Conservation (phyloP, 1,140 invertebrate genomes). For the Ceratoteleas bidentatus region DNA sequence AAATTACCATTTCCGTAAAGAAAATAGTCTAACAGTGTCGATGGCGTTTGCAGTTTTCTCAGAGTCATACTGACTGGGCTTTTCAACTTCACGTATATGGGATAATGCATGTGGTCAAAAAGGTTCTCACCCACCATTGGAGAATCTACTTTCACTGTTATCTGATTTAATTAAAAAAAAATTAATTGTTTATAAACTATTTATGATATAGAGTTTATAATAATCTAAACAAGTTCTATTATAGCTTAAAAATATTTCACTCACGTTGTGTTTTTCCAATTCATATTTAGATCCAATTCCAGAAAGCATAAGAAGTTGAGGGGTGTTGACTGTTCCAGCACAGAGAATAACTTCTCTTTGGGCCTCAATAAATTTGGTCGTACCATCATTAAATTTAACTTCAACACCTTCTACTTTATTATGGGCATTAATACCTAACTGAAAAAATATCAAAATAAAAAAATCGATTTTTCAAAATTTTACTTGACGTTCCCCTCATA, state of each 20-base stretch:
- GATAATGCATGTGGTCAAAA: slow-evolving; percentile 88
- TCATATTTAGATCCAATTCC: slow-evolving; percentile 83
- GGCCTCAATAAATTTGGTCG: slow-evolving; percentile 80
- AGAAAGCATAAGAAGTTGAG: slow-evolving; percentile 87
- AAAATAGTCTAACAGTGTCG: slow-evolving; percentile 84
- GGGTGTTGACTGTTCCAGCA: slow-evolving; percentile 86
- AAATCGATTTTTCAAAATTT: too few relatives aligned
- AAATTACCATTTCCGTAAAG: slow-evolving; percentile 83
- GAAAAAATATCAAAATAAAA: too few relatives aligned
- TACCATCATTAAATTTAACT: slow-evolving; percentile 78
- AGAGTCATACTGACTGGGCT: slow-evolving; percentile 84
- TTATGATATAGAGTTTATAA: too few relatives aligned
- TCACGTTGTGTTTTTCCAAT: slow-evolving; percentile 78
- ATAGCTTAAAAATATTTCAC: too few relatives aligned
- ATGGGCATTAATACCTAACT: slow-evolving; percentile 70
- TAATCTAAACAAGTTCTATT: too few relatives aligned
- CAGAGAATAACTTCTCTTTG: slow-evolving; percentile 87
- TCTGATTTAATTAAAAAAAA: slow-evolving; percentile 68
- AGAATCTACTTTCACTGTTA: slow-evolving; percentile 81
- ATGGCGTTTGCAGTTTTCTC: slow-evolving; percentile 83
- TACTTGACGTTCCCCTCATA: too few relatives aligned
- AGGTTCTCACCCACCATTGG: slow-evolving; percentile 84
- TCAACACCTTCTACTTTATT: slow-evolving; percentile 79
- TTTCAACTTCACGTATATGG: slow-evolving; percentile 85
- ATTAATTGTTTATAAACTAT: too few relatives aligned